Base-by-base conservation (phyloP, 2,797 vertebrate species). In the Parauchenoglanis ngamensis region DNA sequence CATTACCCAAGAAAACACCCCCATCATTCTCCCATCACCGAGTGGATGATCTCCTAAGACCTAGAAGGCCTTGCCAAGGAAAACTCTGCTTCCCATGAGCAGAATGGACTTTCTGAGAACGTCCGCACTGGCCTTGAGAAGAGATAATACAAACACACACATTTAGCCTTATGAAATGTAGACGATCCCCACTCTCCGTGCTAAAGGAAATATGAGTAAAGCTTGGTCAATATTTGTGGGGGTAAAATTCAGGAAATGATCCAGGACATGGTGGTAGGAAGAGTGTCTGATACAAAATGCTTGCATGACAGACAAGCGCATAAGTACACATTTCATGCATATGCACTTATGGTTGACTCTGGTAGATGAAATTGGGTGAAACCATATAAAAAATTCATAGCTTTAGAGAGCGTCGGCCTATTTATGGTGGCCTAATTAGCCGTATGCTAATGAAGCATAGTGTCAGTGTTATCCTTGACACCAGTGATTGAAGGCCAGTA, bases 361-460 rank as follows among this genome's bases (percentile, higher is more conserved):
- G 11, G 84, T 31, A 49, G 40, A 61, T 31, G 57, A 63, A 85
- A 61, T 44, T 23, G 68, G 40, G 70, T 46, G 46, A 85, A 59
- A 59, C n/a, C 57, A 49, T 46, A 78, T 85, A 31, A 85, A 85
- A 65, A 73, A 70, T 56, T 75, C 28, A 83, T 73, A 83, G 56
- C n/a, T 63, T 57, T 67, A n/a, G 59, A 87, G 44, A 93, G 54
- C 4, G 3, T 46, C 56, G 13, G 70, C 56, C 79, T 94, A 93
- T 95, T 93, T 94, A 95, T 95, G 94, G 93, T 95, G 92, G 91
- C 93, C 92, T 96, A 96, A 96, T 96, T 96, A 95, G 95, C 90
- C 63, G 72, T 89, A 96, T 95, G 95, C 94, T 95, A 96, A 96
- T 96, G 92, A 94, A 92, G 89, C 88, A 49, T 78, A 87, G 92